These are phyloP conservation scores for Liopterus haemorrhoidalis DNA, from an alignment of 2,888 invertebrate species.

Conservation along the genomic window DNA sequence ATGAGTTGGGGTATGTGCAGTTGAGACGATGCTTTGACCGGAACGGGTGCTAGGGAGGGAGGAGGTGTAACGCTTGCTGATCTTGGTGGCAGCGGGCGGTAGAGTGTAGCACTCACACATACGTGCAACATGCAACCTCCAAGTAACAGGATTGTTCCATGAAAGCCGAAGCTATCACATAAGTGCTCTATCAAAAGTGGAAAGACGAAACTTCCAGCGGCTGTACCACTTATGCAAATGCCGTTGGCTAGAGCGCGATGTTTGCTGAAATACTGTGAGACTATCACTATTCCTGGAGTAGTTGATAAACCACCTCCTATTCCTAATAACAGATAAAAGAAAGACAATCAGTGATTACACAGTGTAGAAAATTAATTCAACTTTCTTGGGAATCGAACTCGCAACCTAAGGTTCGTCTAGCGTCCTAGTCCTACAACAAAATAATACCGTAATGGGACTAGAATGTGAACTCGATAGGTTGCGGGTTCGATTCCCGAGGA, in stretches of 20 bases:
- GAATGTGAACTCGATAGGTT: no score
- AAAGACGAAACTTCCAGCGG: slow-evolving; percentile 71
- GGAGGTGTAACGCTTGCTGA: no score
- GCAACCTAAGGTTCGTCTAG: no score
- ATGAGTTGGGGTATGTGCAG: slow-evolving; percentile 30
- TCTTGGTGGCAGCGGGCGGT: slow-evolving; percentile 50
- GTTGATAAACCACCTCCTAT: slow-evolving; percentile 74
- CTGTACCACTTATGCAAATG: slow-evolving; percentile 74
- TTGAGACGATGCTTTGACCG: slow-evolving; percentile 32
- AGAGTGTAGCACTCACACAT: slow-evolving; percentile 64
- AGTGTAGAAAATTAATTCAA: no score
- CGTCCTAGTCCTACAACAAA: no score
- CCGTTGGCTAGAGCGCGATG: slow-evolving; percentile 74
- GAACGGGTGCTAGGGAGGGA: slow-evolving; percentile 28
- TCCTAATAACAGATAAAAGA: slow-evolving; percentile 45
- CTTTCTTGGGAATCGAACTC: no score
- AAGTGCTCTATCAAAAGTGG: slow-evolving; percentile 67
- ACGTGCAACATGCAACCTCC: slow-evolving; percentile 70
- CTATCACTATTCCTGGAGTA: slow-evolving; percentile 74
- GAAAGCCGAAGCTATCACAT: slow-evolving; percentile 64
- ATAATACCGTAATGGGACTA: background rate
- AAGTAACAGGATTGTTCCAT: slow-evolving; percentile 63
- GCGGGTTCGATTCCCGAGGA: no score
- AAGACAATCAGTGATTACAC: background rate
- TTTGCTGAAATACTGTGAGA: slow-evolving; percentile 73